A percentile compares a stretch with the other conserved stretches of the same genome.
Evolutionary conservation across 2,888 invertebrate species (phyloP).

Genomic region (Drosophila colorata): DNA sequence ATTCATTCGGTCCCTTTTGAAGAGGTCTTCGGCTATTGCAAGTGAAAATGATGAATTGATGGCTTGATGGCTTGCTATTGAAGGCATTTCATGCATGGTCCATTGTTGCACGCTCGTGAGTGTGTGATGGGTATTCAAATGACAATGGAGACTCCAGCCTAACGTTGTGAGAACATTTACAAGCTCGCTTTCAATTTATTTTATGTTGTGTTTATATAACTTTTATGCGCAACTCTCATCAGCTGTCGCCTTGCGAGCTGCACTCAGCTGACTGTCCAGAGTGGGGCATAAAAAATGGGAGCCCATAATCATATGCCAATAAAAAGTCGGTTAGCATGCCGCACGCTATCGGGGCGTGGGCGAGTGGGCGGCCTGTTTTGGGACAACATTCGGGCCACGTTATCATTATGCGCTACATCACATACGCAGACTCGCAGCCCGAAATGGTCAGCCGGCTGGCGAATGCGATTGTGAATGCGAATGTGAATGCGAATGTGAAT

Average conservation of each 20-base stretch:
- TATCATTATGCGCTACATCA: constrained; percentile 80
- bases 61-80: constrained; percentile 39
- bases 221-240: constrained; percentile 70
- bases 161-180: constrained; percentile 72
- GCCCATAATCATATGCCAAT: constrained; percentile 79
- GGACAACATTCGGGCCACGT: constrained; percentile 54
- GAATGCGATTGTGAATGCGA: constrained; percentile 7
- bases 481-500: background rate
- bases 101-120: constrained; percentile 13
- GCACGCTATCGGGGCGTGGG: constrained; percentile 53
- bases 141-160: constrained; percentile 46
- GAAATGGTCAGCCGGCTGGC: constrained; percentile 54
- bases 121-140: constrained; percentile 54
- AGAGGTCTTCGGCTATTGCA: constrained; percentile 40
- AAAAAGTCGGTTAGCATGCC: constrained; percentile 76
- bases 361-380: constrained; percentile 22
- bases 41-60: constrained; percentile 45
- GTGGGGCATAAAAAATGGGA: constrained; percentile 74
- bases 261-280: constrained; percentile 47
- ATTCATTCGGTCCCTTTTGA: constrained; percentile 13
- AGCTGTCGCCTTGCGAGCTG: constrained; percentile 37
- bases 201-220: constrained; percentile 67
- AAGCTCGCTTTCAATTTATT: constrained; percentile 75
- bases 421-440: constrained; percentile 59
- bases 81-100: constrained; percentile 16